A percentile compares a stretch with the other conserved stretches of the same genome.
These are phyloP conservation scores for Eulimnadia texana DNA, from an alignment of 1,140 invertebrate species.

Conservation along the genomic window DNA sequence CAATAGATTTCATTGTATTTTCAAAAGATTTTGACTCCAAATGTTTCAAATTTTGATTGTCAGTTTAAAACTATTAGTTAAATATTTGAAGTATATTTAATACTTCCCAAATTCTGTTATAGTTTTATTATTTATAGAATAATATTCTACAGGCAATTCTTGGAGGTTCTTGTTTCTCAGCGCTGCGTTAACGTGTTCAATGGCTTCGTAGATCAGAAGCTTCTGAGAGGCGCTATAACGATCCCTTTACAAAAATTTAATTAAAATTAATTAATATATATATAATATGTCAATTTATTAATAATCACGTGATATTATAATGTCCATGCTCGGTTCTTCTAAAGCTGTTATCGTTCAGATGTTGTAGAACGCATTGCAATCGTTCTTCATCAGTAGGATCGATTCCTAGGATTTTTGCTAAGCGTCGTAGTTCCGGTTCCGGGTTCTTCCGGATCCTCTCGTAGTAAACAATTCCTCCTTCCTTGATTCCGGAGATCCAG, in stretches of 20 bases:
- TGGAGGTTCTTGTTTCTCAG: neutral
- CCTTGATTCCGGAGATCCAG: constrained; percentile 3
- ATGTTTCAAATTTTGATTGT: too few species aligned
- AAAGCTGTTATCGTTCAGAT: constrained; percentile 3
- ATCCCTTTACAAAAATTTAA: neutral
- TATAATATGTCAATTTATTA: neutral
- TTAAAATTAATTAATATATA: neutral
- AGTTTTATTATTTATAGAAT: neutral
- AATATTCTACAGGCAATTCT: neutral
- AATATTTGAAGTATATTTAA: too few species aligned
- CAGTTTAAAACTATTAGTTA: too few species aligned
- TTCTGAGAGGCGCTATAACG: neutral
- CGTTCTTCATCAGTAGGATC: neutral
- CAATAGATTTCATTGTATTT: too few species aligned
- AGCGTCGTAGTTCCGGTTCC: neutral
- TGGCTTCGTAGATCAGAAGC: neutral
- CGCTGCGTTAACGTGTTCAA: neutral
- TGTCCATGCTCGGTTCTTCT: neutral
- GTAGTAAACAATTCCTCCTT: constrained; percentile 5
- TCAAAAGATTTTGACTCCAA: too few species aligned
- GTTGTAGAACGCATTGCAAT: constrained; percentile 1
- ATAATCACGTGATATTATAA: too few species aligned
- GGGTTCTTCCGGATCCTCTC: neutral
- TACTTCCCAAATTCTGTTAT: too few species aligned
- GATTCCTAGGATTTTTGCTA: constrained; percentile 4